Percentiles rank a stretch among this genome's conserved stretches.
Evolutionary conservation across 2,113 vertebrate species (phyloP).

Genomic region (Chaenocephalus aceratus): DNA sequence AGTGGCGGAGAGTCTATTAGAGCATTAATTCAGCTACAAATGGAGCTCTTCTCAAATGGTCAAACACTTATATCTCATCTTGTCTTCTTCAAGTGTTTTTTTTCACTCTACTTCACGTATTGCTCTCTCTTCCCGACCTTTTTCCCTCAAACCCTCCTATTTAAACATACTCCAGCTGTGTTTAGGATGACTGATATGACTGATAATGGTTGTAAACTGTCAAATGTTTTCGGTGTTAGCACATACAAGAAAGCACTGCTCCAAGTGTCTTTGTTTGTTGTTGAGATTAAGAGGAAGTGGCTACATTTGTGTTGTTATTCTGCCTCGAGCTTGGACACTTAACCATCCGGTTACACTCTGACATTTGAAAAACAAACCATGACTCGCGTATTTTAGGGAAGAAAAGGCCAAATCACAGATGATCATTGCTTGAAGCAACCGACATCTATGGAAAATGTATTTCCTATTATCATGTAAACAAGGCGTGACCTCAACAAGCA

Average conservation of each 20-base stretch:
- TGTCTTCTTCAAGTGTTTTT: constrained; percentile 35
- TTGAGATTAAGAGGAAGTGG: constrained; percentile 18
- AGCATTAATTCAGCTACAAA: constrained; percentile 71
- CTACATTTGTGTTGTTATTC: constrained; percentile 27
- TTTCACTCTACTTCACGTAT: constrained; percentile 4
- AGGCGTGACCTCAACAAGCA: constrained; percentile 32
- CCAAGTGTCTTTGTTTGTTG: constrained; percentile 34
- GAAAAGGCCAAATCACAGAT: constrained; percentile 39
- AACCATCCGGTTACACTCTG: constrained; percentile 45
- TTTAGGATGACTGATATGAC: constrained; percentile 4
- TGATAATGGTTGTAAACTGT: constrained; percentile 1
- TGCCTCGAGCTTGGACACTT: constrained; percentile 47
- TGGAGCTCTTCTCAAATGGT: constrained; percentile 63
- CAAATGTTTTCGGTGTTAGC: constrained; percentile 5
- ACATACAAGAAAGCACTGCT: constrained; percentile 23
- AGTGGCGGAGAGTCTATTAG: constrained; percentile 75
- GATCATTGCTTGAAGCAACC: constrained; percentile 10
- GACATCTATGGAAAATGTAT: constrained; percentile 32
- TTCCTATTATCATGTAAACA: constrained; percentile 48
- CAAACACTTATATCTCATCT: constrained; percentile 54
- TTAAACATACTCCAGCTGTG: not conserved
- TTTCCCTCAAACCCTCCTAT: constrained; percentile 16
- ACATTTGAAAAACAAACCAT: constrained; percentile 62
- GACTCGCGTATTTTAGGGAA: constrained; percentile 45
- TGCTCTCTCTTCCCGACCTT: not conserved